Evolutionary conservation across 2,113 vertebrate genomes (phyloP).

Genomic region (Salvelinus sp.): DNA sequence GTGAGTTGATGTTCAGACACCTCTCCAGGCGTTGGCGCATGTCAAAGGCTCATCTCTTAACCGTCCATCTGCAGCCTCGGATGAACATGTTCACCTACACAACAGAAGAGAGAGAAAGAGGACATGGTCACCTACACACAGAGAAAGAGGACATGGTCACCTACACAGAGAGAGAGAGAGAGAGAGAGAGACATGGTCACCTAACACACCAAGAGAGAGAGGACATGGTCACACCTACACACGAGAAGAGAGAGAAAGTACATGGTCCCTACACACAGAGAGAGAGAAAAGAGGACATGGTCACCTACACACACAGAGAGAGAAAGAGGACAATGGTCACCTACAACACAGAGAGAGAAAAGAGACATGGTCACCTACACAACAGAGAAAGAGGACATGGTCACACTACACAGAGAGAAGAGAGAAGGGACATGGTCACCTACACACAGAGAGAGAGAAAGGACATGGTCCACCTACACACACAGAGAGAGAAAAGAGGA

Average conservation of each 20-base stretch:
- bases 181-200: too few relatives aligned
- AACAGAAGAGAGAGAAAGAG: too few relatives aligned
- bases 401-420: too few relatives aligned
- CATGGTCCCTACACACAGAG: too few relatives aligned
- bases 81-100: constrained; percentile 87
- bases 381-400: too few relatives aligned
- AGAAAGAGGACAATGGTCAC: too few relatives aligned
- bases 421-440: constrained; percentile 58
- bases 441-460: constrained; percentile 69
- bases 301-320: too few relatives aligned
- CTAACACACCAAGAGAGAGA: too few relatives aligned
- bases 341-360: neutral
- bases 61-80: constrained; percentile 91
- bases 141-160: constrained; percentile 47
- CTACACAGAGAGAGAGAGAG: constrained; percentile 73
- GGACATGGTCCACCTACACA: too few relatives aligned
- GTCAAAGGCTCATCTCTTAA: constrained; percentile 92
- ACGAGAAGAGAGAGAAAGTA: neutral
- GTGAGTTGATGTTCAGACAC: constrained; percentile 95
- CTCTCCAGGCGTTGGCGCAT: constrained; percentile 94
- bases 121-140: constrained; percentile 82
- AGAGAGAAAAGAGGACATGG: neutral
- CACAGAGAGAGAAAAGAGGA: too few relatives aligned
- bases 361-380: constrained; percentile 82
- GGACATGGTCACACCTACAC: constrained; percentile 24